Percentiles rank a stretch among this genome's conserved stretches.
Conservation (phyloP, 1,140 invertebrate genomes). For the Zaprionus tsacasi region DNA sequence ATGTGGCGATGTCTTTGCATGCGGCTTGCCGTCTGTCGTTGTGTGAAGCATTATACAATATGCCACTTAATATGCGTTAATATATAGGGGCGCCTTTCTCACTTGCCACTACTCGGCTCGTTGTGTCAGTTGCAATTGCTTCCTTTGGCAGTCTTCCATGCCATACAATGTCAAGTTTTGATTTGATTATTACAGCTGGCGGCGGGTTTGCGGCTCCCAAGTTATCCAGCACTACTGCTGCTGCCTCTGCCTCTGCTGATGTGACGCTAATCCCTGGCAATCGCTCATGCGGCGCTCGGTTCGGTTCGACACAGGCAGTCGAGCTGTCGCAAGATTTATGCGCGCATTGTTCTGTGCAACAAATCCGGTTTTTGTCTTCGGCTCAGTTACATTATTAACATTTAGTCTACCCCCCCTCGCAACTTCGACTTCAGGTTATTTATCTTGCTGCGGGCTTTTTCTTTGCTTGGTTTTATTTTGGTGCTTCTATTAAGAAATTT, state of each 20-base stretch:
- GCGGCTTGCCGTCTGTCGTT: not conserved
- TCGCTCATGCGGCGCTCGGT: conserved; percentile 61
- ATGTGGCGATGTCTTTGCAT: conserved; percentile 49
- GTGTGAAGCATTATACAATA: conserved; percentile 35
- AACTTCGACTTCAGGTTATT: conserved; percentile 52
- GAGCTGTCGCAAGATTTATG: conserved; percentile 77
- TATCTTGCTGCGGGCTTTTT: conserved; percentile 32
- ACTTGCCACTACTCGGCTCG: conserved; percentile 2
- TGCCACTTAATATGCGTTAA: conserved; percentile 55
- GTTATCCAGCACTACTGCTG: not conserved
- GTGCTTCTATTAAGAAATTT: conserved; percentile 78
- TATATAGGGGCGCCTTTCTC: conserved; percentile 48
- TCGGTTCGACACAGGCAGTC: conserved; percentile 58
- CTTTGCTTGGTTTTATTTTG: conserved; percentile 50
- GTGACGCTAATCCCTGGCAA: conserved; percentile 64
- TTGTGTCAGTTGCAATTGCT: conserved; percentile 48
- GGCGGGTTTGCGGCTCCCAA: not conserved
- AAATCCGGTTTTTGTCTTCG: conserved; percentile 71
- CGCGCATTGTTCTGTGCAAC: conserved; percentile 76
- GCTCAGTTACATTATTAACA: conserved; percentile 66
- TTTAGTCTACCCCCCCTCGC: conserved; percentile 61
- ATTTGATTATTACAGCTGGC: conserved; percentile 59
- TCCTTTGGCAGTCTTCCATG: conserved; percentile 43
- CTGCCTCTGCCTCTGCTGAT: not conserved
- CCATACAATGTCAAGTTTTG: conserved; percentile 77